Base-by-base conservation (phyloP, 2,113 vertebrate species). In the Centrocercus urophasianus region DNA sequence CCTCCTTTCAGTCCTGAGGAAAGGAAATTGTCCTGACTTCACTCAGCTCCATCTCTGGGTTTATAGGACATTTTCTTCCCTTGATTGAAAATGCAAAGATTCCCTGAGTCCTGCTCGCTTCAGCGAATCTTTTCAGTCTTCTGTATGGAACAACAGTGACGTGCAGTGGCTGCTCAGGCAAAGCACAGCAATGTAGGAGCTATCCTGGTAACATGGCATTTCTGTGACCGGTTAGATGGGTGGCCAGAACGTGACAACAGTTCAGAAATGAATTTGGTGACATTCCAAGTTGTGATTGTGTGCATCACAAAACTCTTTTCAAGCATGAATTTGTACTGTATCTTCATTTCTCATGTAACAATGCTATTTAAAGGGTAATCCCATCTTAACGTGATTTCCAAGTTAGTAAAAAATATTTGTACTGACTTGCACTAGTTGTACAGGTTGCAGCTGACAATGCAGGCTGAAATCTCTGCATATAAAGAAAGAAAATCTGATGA, bases 81-180 rank as follows among this genome's bases (percentile, higher is more conserved):
- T 38, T 42, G 54, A 7, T 0, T 57, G 76, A 32, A 52, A 67
- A 83, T 59, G 61, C 38, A 54, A 61, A 57, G n/a, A 2, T 24
- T 48, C 45, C 22, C 4, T 1, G 3, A 22, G 36, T 6, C 8
- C 40, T 73, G 60, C 72, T 67, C 1, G 6, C 30, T 6, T 28
- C 19, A 64, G 70, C 3, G 18, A 64, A 64, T 2, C 32, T 43
- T 11, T 16, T 43, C 50, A 76, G 13, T 71, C 30, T 47, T 28
- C 67, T 88, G 11, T 63, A 86, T 90, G 90, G 88, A 96, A 66
- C 96, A 95, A 95, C 70, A 97, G 92, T 90, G 95, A 94, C 96
- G 28, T 63, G 86, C 92, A 56, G 96, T 5, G 96, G 94, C 90
- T 82, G 77, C 66, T 75, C 8, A 10, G 56, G 43, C 60, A 74